Conservation (phyloP, 2,888 invertebrate genomes). For the Eretmocerus hayati region DNA sequence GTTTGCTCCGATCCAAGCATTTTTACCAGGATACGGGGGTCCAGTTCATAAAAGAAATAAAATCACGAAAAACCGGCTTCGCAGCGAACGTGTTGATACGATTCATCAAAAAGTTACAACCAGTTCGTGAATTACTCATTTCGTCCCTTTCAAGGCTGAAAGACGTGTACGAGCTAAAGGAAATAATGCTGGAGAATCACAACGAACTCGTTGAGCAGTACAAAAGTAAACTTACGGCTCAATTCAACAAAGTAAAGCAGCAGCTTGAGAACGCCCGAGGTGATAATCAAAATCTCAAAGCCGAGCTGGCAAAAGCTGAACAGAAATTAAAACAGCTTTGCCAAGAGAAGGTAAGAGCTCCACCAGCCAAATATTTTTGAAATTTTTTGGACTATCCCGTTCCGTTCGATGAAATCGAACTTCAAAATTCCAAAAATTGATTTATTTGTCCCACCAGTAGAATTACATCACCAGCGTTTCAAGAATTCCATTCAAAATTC, state of each 20-base stretch:
- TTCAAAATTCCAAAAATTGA: no score
- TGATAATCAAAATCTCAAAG: slow-evolving; percentile 24
- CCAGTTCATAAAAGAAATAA: no score
- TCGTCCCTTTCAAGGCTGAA: slow-evolving; percentile 19
- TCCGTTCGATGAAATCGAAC: no score
- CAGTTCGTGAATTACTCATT: not conserved
- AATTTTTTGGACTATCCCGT: no score
- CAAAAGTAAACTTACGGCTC: slow-evolving; percentile 23
- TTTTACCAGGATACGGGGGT: no score
- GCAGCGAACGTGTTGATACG: no score
- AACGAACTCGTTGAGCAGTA: slow-evolving; percentile 26
- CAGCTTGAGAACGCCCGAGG: slow-evolving; percentile 23
- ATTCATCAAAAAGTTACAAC: not conserved
- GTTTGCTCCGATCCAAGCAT: no score
- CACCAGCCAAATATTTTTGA: no score
- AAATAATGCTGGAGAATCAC: slow-evolving; percentile 24
- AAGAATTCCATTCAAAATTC: no score
- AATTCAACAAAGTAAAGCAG: slow-evolving; percentile 25
- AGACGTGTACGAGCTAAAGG: slow-evolving; percentile 27
- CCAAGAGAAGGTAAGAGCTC: not conserved
- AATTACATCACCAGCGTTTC: no score
- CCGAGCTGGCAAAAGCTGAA: slow-evolving; percentile 20
- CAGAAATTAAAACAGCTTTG: slow-evolving; percentile 29
- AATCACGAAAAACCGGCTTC: no score
- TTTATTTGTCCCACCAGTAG: no score